Conservation (phyloP, 2,797 vertebrate genomes). For the Chaetophractus vellerosus region DNA sequence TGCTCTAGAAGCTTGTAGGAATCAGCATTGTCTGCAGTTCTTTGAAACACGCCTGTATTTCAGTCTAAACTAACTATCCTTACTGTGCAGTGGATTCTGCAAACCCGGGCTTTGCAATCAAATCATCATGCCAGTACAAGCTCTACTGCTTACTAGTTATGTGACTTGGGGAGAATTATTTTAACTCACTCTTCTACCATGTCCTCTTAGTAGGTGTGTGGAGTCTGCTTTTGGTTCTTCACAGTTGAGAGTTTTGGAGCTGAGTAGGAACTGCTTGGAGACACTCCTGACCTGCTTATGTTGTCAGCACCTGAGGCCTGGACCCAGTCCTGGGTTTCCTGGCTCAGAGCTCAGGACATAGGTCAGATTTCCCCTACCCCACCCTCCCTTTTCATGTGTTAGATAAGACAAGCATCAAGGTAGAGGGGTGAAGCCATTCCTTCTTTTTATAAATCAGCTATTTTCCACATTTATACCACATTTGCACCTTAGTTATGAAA, state of each 20-base stretch:
- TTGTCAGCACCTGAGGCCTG: not conserved
- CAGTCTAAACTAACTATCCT: not conserved
- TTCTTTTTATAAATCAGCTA: not conserved
- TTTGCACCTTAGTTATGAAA: not conserved
- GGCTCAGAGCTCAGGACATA: constrained; percentile 29
- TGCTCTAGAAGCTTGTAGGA: not conserved
- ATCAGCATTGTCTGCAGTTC: not conserved
- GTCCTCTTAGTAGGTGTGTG: not conserved
- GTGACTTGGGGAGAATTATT: not conserved
- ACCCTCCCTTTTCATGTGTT: not conserved
- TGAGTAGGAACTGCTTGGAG: not conserved
- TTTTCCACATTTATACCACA: not conserved
- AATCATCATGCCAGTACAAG: not conserved
- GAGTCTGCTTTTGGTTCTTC: constrained; percentile 41
- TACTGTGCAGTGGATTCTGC: no score
- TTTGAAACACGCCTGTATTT: constrained; percentile 15
- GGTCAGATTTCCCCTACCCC: constrained; percentile 41
- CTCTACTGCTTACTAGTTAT: not conserved
- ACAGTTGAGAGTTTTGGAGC: not conserved
- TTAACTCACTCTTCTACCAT: not conserved
- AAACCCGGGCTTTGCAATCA: not conserved
- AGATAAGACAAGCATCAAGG: not conserved
- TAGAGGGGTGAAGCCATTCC: not conserved
- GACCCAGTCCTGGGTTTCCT: constrained; percentile 62
- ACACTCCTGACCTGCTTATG: not conserved